phyloP scores from a whole-genome alignment of 2,888 invertebrate species.

The Dasysyrphus tricinctus region DNA sequence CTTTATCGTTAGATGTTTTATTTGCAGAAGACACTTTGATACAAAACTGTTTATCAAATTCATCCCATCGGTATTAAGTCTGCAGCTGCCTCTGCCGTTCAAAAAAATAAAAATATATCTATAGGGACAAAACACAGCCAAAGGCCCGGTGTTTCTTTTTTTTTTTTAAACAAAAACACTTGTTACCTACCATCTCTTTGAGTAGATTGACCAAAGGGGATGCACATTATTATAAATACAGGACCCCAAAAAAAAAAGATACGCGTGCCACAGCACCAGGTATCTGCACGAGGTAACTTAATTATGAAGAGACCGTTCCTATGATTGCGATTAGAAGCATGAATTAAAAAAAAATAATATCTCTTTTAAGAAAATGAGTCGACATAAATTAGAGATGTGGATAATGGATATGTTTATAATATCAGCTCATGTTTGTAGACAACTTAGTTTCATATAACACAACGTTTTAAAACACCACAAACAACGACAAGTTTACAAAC shows the following conservation, averaged over 20 bases:
- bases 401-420: too few species aligned
- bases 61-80: slow-evolving; percentile 60
- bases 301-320: slow-evolving; percentile 6
- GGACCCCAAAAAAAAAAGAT: slow-evolving; percentile 38
- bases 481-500: background rate
- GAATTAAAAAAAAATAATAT: slow-evolving; percentile 16
- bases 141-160: slow-evolving; percentile 69
- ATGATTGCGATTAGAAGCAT: slow-evolving; percentile 46
- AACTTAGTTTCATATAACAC: background rate
- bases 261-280: slow-evolving; percentile 65
- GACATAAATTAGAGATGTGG: slow-evolving; percentile 6
- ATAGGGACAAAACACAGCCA: slow-evolving; percentile 52
- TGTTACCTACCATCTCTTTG: slow-evolving; percentile 54
- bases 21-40: slow-evolving; percentile 32
- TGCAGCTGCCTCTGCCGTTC: slow-evolving; percentile 59
- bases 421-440: background rate
- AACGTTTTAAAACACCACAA: background rate
- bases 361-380: background rate
- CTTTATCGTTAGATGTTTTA: slow-evolving; percentile 5
- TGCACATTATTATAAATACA: slow-evolving; percentile 25
- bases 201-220: slow-evolving; percentile 57
- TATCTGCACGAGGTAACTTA: slow-evolving; percentile 25
- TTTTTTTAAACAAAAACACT: slow-evolving; percentile 40
- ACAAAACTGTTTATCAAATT: slow-evolving; percentile 67
- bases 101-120: slow-evolving; percentile 45